Evolutionary conservation across 2,113 vertebrate genomes (phyloP).

Genomic region (Austrofundulus limnaeus): DNA sequence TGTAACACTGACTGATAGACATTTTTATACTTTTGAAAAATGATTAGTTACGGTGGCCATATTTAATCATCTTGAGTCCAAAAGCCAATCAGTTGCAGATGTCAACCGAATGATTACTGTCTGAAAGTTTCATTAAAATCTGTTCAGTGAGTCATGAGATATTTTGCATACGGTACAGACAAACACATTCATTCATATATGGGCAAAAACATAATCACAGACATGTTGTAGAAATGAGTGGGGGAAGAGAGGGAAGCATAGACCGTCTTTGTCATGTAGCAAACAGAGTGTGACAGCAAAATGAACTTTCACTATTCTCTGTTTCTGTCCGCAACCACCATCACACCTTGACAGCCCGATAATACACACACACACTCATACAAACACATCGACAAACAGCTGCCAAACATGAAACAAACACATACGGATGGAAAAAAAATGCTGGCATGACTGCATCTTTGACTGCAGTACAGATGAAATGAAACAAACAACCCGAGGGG

Average conservation of each 20-base stretch:
- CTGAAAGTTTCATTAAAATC: too few species aligned
- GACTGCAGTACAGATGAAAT: slow-evolving; percentile 55
- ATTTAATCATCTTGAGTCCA: too few species aligned
- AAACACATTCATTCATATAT: too few species aligned
- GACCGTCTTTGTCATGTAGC: slow-evolving; percentile 57
- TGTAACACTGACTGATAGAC: too few species aligned
- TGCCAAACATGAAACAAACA: slow-evolving; percentile 30
- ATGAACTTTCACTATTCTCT: slow-evolving; percentile 48
- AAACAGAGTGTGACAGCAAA: slow-evolving; percentile 62
- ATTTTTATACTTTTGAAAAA: too few species aligned
- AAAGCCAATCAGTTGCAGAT: too few species aligned
- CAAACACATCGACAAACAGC: slow-evolving; percentile 28
- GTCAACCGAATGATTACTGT: too few species aligned
- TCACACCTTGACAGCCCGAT: slow-evolving; percentile 52
- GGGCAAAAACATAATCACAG: too few species aligned
- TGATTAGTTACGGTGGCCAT: too few species aligned
- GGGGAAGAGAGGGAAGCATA: slow-evolving; percentile 12
- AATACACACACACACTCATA: slow-evolving; percentile 30
- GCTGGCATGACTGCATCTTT: slow-evolving; percentile 50
- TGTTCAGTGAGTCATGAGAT: too few species aligned
- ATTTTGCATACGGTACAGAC: too few species aligned
- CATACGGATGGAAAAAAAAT: slow-evolving; percentile 4
- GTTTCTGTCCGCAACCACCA: slow-evolving; percentile 41
- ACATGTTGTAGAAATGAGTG: slow-evolving; percentile 13
- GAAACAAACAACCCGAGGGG: slow-evolving; percentile 64